Evolutionary conservation across 1,140 invertebrate species (phyloP).

Genomic region (Maniola jurtina): DNA sequence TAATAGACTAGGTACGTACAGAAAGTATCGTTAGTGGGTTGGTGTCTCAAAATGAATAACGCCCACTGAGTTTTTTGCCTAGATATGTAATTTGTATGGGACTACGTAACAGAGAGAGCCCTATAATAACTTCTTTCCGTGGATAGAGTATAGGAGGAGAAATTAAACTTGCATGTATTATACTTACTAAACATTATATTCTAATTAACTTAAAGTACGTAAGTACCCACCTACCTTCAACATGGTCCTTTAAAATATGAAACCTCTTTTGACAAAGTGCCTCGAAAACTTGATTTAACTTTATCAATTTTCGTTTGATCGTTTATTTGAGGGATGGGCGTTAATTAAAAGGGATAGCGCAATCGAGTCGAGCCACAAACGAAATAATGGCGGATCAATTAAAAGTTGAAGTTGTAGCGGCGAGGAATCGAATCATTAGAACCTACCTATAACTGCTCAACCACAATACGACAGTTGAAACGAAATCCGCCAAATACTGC

Average conservation of each 20-base stretch:
- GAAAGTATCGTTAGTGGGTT: no score
- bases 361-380: conserved; percentile 14
- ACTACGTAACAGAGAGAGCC: no score
- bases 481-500: not conserved
- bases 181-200: no score
- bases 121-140: no score
- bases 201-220: no score
- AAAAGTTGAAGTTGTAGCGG: conserved; percentile 12
- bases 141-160: no score
- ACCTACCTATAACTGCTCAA: no score
- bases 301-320: conserved; percentile 16
- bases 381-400: conserved; percentile 17
- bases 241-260: not conserved
- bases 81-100: no score
- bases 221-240: not conserved
- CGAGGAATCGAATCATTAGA: conserved; percentile 8
- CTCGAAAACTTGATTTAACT: conserved; percentile 12
- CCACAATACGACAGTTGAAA: conserved; percentile 1
- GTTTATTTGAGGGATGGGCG: conserved; percentile 10
- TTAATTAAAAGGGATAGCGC: conserved; percentile 16
- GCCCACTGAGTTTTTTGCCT: no score
- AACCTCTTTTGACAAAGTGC: not conserved
- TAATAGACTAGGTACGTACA: no score
- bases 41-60: no score
- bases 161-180: no score